phyloP scores from a whole-genome alignment of 2,888 invertebrate species.

The Caenorhabditis doughertyi region DNA sequence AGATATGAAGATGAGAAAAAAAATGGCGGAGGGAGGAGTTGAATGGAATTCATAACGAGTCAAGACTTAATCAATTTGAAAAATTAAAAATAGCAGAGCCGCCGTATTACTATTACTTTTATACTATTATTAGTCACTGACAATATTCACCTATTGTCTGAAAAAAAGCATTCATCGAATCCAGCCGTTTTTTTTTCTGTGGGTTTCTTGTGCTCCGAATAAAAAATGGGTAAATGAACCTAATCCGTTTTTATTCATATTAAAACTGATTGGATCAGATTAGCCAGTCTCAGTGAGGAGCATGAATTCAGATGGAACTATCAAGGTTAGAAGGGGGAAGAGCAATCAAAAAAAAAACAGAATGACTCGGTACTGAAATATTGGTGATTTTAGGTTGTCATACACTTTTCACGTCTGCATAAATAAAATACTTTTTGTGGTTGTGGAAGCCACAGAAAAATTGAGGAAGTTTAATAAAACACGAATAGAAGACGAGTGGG shows the following conservation, averaged over 20 bases:
- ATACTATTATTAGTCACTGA: neutral
- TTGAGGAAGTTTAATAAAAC: conserved; percentile 70
- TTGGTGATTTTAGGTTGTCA: conserved; percentile 53
- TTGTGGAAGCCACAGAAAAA: conserved; percentile 66
- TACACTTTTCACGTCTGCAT: conserved; percentile 56
- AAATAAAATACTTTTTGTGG: conserved; percentile 61
- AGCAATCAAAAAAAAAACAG: conserved; percentile 2
- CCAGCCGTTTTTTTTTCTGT: neutral
- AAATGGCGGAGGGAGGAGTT: conserved; percentile 50
- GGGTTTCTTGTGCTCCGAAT: neutral
- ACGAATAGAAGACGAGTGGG: conserved; percentile 67
- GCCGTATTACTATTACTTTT: conserved; percentile 1
- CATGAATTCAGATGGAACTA: neutral
- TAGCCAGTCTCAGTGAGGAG: conserved; percentile 6
- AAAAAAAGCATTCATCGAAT: conserved; percentile 7
- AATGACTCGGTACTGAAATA: neutral
- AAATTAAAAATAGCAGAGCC: conserved; percentile 57
- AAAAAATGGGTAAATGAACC: conserved; percentile 15
- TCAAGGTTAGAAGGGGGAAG: neutral
- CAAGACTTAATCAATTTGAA: conserved; percentile 62
- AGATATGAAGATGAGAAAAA: conserved; percentile 58
- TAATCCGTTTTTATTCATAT: conserved; percentile 29
- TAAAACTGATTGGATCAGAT: conserved; percentile 37
- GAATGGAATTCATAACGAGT: conserved; percentile 66
- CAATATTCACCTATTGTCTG: conserved; percentile 18